These are phyloP conservation scores for Fulica atra DNA, from an alignment of 2,113 vertebrate species.

Conservation along the genomic window DNA sequence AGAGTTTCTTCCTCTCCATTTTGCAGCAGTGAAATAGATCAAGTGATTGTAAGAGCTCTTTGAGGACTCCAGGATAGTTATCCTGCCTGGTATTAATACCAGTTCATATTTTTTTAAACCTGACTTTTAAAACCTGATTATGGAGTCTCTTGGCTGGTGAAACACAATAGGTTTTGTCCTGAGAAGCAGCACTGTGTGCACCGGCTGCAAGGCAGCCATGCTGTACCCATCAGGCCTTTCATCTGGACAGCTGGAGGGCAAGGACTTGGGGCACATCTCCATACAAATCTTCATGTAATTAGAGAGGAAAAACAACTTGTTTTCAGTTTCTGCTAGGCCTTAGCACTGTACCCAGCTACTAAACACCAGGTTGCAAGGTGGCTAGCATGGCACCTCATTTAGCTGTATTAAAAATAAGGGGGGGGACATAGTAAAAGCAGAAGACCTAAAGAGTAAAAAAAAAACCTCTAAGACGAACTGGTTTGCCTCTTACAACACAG, in stretches of 20 bases:
- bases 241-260: not conserved
- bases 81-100: not conserved
- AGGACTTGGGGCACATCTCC: not conserved
- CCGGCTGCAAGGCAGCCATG: rapidly evolving
- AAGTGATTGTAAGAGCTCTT: not conserved
- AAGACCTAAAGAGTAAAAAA: not conserved
- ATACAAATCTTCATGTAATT: not conserved
- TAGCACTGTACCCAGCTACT: not conserved
- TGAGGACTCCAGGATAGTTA: not conserved
- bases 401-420: not conserved
- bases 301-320: not conserved
- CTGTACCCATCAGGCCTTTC: not conserved
- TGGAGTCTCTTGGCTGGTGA: rapidly evolving
- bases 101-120: not conserved
- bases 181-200: not conserved
- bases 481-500: rapidly evolving
- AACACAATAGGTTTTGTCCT: rapidly evolving
- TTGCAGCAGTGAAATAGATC: not conserved
- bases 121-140: too few species aligned
- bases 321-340: not conserved
- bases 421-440: not conserved
- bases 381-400: not conserved
- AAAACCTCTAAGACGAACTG: not conserved
- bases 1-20: not conserved
- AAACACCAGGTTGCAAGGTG: not conserved